A percentile compares a stretch with the other conserved stretches of the same genome.
phyloP scores from a whole-genome alignment of 2,113 vertebrate genomes.

The Steatornis caripensis region DNA sequence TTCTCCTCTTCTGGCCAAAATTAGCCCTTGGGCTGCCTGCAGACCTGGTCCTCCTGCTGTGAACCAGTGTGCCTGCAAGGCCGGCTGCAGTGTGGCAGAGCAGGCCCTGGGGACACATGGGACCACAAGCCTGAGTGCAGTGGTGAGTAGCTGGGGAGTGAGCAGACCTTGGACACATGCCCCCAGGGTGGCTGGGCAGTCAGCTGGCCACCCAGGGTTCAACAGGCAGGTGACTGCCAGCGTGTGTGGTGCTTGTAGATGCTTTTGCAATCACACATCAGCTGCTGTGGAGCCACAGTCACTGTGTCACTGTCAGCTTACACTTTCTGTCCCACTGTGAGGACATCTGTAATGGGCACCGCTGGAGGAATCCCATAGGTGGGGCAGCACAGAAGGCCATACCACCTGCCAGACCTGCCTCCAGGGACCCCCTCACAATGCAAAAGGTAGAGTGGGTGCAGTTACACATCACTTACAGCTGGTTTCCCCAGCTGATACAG shows the following conservation, averaged over 20 bases:
- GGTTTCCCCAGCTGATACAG: background rate
- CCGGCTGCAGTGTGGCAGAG: fast-evolving
- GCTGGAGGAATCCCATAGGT: background rate
- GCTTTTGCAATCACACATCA: background rate
- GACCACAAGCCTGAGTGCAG: background rate
- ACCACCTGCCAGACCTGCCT: background rate
- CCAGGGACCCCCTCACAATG: background rate
- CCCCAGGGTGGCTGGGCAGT: no score
- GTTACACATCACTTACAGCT: background rate
- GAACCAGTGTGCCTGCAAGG: background rate
- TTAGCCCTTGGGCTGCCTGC: background rate
- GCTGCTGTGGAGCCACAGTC: background rate
- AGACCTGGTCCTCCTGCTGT: background rate
- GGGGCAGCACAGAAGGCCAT: background rate
- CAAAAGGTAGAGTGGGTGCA: background rate
- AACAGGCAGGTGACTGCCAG: background rate
- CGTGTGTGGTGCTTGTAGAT: background rate
- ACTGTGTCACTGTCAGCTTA: background rate
- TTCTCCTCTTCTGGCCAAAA: background rate
- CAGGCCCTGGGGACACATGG: fast-evolving
- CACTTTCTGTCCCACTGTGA: background rate
- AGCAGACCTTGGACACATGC: background rate
- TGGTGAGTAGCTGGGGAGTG: fast-evolving
- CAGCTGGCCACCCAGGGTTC: background rate
- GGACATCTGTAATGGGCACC: background rate